A percentile compares a stretch with the other conserved stretches of the same genome.
These are phyloP conservation scores for Ctenopoma kingsleyae DNA, from an alignment of 2,797 vertebrate genomes.

Conservation along the genomic window DNA sequence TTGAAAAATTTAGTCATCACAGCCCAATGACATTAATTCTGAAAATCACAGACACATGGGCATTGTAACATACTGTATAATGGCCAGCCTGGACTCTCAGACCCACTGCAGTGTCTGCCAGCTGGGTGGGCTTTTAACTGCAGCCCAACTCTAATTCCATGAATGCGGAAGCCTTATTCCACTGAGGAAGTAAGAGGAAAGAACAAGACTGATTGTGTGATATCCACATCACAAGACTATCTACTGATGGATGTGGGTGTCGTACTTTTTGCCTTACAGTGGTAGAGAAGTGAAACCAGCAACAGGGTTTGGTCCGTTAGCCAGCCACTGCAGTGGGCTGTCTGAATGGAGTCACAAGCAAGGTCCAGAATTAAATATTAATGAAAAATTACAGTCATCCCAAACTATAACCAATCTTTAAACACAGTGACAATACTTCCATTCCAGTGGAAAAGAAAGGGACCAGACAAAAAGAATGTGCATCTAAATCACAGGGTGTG, in stretches of 20 bases:
- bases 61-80: slow-evolving; percentile 56
- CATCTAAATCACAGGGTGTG: slow-evolving; percentile 84
- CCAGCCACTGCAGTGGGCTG: slow-evolving; percentile 79
- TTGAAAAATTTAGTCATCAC: slow-evolving; percentile 64
- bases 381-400: slow-evolving; percentile 78
- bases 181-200: slow-evolving; percentile 33
- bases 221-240: slow-evolving; percentile 47
- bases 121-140: slow-evolving; percentile 20
- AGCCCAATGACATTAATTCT: slow-evolving; percentile 84
- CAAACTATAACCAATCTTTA: slow-evolving; percentile 81
- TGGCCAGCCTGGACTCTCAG: slow-evolving; percentile 72
- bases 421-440: slow-evolving; percentile 88
- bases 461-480: slow-evolving; percentile 82
- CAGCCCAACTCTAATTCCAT: slow-evolving; percentile 18
- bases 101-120: slow-evolving; percentile 80
- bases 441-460: slow-evolving; percentile 92
- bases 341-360: slow-evolving; percentile 75
- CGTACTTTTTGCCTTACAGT: slow-evolving; percentile 37
- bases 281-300: slow-evolving; percentile 54
- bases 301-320: slow-evolving; percentile 47
- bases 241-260: slow-evolving; percentile 32
- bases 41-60: slow-evolving; percentile 70
- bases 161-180: slow-evolving; percentile 30
- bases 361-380: slow-evolving; percentile 72
- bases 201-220: slow-evolving; percentile 22